Evolutionary conservation across 2,888 invertebrate species (phyloP).

Genomic region (Schizaphis graminum): DNA sequence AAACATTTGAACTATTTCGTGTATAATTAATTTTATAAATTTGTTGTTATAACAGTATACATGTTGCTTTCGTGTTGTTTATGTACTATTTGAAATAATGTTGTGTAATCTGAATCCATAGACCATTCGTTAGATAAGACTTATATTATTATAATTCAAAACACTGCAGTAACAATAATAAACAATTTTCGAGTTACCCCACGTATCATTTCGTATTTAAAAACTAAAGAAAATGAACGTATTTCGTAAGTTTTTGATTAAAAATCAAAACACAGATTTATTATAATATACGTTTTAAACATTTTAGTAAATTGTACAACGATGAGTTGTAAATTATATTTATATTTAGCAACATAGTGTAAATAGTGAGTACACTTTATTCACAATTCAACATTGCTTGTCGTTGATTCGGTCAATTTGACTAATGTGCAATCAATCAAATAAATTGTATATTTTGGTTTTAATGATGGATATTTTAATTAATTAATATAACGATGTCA

Average conservation of each 20-base stretch:
- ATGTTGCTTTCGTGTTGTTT: neutral
- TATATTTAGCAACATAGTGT: neutral
- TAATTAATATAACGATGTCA: neutral
- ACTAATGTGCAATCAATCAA: neutral
- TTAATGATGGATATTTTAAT: neutral
- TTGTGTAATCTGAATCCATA: constrained; percentile 12
- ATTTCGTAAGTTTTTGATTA: neutral
- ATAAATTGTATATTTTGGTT: neutral
- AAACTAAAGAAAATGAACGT: neutral
- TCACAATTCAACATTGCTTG: neutral
- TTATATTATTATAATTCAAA: neutral
- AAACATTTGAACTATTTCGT: neutral
- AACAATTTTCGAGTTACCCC: neutral
- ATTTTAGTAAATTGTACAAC: neutral
- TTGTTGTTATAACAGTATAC: neutral
- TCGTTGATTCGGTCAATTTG: neutral
- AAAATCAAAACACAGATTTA: neutral
- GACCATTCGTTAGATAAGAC: neutral
- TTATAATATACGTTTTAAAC: neutral
- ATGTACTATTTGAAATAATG: neutral
- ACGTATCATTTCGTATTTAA: neutral
- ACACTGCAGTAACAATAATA: neutral
- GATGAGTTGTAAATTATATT: neutral
- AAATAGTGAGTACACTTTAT: neutral
- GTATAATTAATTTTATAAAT: no score